Percentiles rank a stretch among this genome's conserved stretches.
Conservation (phyloP, 2,797 vertebrate genomes). For the Helicolenus hilgendorfi region DNA sequence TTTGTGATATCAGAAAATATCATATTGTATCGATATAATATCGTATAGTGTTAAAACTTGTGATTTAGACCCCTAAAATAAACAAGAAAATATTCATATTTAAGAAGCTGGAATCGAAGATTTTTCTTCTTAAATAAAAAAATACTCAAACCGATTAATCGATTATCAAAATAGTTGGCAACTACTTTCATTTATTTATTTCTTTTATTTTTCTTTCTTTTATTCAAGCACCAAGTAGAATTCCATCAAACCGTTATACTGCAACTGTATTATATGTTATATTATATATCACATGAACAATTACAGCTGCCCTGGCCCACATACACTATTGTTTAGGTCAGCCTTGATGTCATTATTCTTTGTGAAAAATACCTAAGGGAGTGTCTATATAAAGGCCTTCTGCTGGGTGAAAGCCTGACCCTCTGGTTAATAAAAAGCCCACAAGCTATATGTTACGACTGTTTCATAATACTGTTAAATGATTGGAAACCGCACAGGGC, state of each 20-base stretch:
- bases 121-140: too few relatives aligned
- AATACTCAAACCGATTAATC: too few relatives aligned
- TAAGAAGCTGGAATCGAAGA: too few relatives aligned
- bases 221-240: not conserved
- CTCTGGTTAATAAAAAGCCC: conserved; percentile 16
- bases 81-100: too few relatives aligned
- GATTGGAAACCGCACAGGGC: not conserved
- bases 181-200: not conserved
- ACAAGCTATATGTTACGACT: not conserved
- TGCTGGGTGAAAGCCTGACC: conserved; percentile 2
- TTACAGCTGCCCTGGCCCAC: not conserved
- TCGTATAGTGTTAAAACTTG: too few relatives aligned
- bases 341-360: conserved; percentile 33
- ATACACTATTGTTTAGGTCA: conserved; percentile 32
- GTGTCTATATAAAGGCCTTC: conserved; percentile 30
- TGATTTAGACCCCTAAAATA: too few relatives aligned
- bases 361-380: conserved; percentile 22
- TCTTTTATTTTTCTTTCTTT: not conserved
- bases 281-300: not conserved
- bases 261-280: not conserved
- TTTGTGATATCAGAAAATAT: too few relatives aligned
- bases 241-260: not conserved
- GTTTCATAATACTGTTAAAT: conserved; percentile 13
- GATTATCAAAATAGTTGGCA: too few relatives aligned
- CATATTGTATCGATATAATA: too few relatives aligned